phyloP scores from a whole-genome alignment of 2,888 invertebrate genomes.

The Clostera curtula region DNA sequence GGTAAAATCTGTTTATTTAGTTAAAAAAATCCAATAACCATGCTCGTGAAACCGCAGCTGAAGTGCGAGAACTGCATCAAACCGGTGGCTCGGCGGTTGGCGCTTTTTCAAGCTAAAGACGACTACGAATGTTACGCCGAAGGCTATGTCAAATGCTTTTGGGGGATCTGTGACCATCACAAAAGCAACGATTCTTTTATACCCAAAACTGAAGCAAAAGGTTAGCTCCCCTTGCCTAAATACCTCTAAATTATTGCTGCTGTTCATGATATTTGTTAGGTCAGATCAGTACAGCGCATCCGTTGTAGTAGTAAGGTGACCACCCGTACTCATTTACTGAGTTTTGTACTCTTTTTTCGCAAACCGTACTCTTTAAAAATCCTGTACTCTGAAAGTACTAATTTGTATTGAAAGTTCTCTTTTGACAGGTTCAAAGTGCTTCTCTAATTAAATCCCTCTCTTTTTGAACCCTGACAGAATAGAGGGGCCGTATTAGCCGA shows the following conservation, averaged over 20 bases:
- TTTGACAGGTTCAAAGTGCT: no score
- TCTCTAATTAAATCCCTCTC: no score
- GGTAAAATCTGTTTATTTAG: no score
- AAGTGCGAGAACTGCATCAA: conserved; percentile 39
- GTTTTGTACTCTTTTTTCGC: no score
- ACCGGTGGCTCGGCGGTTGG: conserved; percentile 37
- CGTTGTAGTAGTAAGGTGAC: no score
- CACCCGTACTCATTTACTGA: no score
- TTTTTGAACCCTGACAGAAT: no score
- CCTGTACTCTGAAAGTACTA: no score
- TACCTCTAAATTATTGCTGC: background rate
- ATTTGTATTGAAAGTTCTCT: no score
- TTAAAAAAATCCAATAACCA: conserved; percentile 12
- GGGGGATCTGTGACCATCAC: conserved; percentile 53
- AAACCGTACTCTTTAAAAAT: no score
- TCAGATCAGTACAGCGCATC: no score
- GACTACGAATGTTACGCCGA: conserved; percentile 53
- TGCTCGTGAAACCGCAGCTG: conserved; percentile 26
- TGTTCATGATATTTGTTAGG: background rate
- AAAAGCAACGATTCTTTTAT: conserved; percentile 32
- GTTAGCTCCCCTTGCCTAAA: conserved; percentile 6
- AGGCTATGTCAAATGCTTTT: conserved; percentile 58
- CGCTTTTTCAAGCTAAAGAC: conserved; percentile 36
- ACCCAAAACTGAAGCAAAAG: conserved; percentile 5
- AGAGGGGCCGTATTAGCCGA: no score